Conservation (phyloP, 2,888 invertebrate species). For the Cepaea hortensis region DNA sequence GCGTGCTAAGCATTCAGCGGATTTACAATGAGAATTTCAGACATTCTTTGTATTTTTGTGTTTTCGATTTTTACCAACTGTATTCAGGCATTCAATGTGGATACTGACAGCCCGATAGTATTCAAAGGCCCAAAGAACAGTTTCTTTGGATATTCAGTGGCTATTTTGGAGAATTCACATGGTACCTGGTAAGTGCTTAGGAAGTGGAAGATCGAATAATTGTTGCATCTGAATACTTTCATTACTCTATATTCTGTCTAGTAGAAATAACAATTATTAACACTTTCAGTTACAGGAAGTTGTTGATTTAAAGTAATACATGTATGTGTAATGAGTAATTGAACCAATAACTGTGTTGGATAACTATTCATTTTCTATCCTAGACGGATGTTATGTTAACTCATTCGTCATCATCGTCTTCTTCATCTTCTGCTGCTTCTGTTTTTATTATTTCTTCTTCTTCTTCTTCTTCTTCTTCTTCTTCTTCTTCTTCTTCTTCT, state of each 20-base stretch:
- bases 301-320: too few relatives aligned
- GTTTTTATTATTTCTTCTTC: not conserved
- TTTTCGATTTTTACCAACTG: not conserved
- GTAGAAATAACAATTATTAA: too few relatives aligned
- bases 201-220: not conserved
- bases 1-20: not conserved
- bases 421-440: not conserved
- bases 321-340: too few relatives aligned
- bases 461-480: conserved; percentile 21
- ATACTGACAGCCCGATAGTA: conserved; percentile 58
- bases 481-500: conserved; percentile 26
- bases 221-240: not conserved
- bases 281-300: too few relatives aligned
- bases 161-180: conserved; percentile 55
- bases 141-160: conserved; percentile 68
- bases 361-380: not conserved
- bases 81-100: conserved; percentile 57
- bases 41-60: not conserved
- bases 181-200: conserved; percentile 48
- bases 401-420: too few relatives aligned
- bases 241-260: too few relatives aligned
- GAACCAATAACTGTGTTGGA: not conserved
- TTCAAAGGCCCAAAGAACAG: conserved; percentile 60
- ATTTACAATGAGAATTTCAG: conserved; percentile 2
- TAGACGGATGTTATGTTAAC: too few relatives aligned